phyloP scores from a whole-genome alignment of 1,140 invertebrate genomes.

The Aradophagus sp. region DNA sequence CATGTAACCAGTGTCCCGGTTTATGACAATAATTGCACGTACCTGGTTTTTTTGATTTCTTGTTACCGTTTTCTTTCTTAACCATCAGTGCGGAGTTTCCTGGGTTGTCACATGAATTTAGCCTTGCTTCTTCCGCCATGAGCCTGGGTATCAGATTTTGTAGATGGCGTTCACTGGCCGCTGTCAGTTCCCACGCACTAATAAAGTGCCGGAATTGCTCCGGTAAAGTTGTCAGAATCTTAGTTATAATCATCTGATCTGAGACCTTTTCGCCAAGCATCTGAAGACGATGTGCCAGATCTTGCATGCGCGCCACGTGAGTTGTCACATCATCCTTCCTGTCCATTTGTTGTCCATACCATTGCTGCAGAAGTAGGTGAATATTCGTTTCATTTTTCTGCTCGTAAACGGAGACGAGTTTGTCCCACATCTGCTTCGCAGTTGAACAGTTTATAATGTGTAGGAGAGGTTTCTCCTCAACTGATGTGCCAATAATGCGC shows the following conservation, averaged over 20 bases:
- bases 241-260: slow-evolving; percentile 61
- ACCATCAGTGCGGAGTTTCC: background rate
- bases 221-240: slow-evolving; percentile 63
- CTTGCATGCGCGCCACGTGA: slow-evolving; percentile 57
- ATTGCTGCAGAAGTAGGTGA: slow-evolving; percentile 65
- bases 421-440: slow-evolving; percentile 59
- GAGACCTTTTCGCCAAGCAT: slow-evolving; percentile 55
- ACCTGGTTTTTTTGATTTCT: slow-evolving; percentile 8
- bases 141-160: slow-evolving; percentile 59
- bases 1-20: slow-evolving; percentile 19
- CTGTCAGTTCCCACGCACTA: slow-evolving; percentile 65
- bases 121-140: slow-evolving; percentile 43
- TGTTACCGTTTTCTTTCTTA: no score
- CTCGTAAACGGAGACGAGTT: slow-evolving; percentile 63
- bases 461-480: slow-evolving; percentile 41
- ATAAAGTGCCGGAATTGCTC: slow-evolving; percentile 60
- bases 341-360: slow-evolving; percentile 39
- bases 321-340: slow-evolving; percentile 49
- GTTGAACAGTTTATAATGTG: slow-evolving; percentile 63
- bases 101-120: slow-evolving; percentile 1
- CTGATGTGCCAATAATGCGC: slow-evolving; percentile 48
- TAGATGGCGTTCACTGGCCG: slow-evolving; percentile 44
- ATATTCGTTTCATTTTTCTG: slow-evolving; percentile 64
- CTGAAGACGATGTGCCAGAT: slow-evolving; percentile 58
- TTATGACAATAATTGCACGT: slow-evolving; percentile 41